Conservation (phyloP, 2,797 vertebrate species). For the Hoplostethus mediterraneus region DNA sequence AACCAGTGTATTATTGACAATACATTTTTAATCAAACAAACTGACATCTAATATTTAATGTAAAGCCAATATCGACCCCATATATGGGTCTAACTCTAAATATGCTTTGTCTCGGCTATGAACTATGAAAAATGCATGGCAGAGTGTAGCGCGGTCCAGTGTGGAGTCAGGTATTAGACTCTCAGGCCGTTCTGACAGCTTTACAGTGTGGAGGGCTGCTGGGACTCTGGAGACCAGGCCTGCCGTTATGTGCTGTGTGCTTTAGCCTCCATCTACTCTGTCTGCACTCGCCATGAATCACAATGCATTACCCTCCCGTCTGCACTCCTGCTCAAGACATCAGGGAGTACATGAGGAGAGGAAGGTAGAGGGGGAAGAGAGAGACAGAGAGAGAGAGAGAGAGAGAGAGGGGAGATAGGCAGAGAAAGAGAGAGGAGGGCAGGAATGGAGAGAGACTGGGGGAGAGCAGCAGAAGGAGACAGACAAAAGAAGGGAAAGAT, state of each 20-base stretch:
- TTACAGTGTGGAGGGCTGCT: conserved; percentile 62
- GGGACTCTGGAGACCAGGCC: conserved; percentile 54
- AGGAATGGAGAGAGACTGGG: not conserved
- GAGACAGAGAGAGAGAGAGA: not conserved
- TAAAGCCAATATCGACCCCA: not conserved
- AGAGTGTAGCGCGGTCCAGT: conserved; percentile 18
- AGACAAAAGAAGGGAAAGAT: not conserved
- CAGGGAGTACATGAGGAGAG: conserved; percentile 44
- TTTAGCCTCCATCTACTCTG: conserved; percentile 56
- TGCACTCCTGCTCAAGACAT: conserved; percentile 72
- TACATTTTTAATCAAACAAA: not conserved
- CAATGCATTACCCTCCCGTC: conserved; percentile 72
- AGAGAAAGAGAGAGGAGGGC: conserved; percentile 10
- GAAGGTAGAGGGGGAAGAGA: not conserved
- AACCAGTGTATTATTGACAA: too few species aligned
- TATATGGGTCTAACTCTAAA: not conserved
- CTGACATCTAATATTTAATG: conserved; percentile 4
- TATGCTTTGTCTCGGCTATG: conserved; percentile 7
- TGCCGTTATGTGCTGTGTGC: conserved; percentile 55
- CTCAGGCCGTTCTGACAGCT: conserved; percentile 66
- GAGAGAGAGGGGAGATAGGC: not conserved
- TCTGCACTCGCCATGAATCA: conserved; percentile 76
- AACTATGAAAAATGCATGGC: conserved; percentile 31
- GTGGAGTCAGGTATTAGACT: conserved; percentile 55
- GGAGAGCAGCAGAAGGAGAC: not conserved